These are phyloP conservation scores for Ennomos fuscantarius DNA, from an alignment of 2,888 invertebrate genomes.

Conservation along the genomic window DNA sequence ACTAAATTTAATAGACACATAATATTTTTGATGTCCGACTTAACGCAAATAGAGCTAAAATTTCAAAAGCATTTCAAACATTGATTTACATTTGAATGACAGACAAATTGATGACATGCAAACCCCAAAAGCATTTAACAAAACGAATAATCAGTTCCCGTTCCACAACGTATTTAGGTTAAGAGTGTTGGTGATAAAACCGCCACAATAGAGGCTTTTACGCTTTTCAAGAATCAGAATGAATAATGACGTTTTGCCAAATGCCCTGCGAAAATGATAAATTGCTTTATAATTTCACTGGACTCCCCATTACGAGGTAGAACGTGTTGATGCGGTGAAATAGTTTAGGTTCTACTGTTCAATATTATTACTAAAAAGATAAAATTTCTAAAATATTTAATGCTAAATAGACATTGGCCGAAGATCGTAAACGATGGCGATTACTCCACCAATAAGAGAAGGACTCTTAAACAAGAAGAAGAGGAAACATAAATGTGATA, in stretches of 20 bases:
- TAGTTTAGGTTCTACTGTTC: neutral
- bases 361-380: neutral
- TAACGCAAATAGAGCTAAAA: no score
- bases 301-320: conserved; percentile 50
- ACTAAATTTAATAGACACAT: no score
- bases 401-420: no score
- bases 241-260: conserved; percentile 66
- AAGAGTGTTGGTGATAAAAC: conserved; percentile 50
- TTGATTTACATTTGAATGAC: no score
- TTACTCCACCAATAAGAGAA: no score
- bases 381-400: neutral
- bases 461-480: no score
- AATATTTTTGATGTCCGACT: no score
- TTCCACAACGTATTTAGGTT: conserved; percentile 41
- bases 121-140: conserved; percentile 32
- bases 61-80: no score
- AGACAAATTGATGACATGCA: conserved; percentile 18
- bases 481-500: no score
- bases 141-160: conserved; percentile 33
- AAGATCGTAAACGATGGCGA: no score
- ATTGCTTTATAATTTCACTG: conserved; percentile 67
- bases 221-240: conserved; percentile 59
- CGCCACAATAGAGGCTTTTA: conserved; percentile 55
- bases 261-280: conserved; percentile 64
- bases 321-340: conserved; percentile 50